Base-by-base conservation (phyloP, 2,888 invertebrate species). In the Diarsia mendica region DNA sequence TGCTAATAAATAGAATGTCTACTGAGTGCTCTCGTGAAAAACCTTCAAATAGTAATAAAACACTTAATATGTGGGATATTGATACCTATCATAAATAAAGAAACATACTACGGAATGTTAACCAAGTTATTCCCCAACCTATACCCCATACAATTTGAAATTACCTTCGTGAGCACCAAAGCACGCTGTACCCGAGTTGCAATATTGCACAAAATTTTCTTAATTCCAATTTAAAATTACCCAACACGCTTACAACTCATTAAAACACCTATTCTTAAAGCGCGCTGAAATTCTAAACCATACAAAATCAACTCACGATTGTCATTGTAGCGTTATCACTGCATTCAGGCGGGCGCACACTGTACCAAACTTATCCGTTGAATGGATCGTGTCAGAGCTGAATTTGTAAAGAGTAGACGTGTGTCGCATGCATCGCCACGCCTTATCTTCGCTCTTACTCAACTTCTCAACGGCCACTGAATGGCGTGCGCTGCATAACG, bases 381-480 rank as follows among this genome's bases (percentile, higher is more conserved):
- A 95, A 95, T 94, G 93, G 93, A 93, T 92, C 94, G 92, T 93
- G 94, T 94, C 95, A 94, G 90, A 91, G 90, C 89, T 91, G 95
- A 96, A 95, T 95, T 95, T 95, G 96, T 95, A 95, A 96, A 95
- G 95, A 95, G 95, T 93, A 89, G 94, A 95, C 95, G 96, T 96
- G 96, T 92, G 92, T 89, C 89, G 95, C 93, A 94, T 96, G 93
- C 94, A 93, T 90, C 91, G 90, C 93, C 91, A 90, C 89, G 91
- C 93, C 94, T 95, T 95, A 95, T 95, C 95, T 95, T 84, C 83
- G 89, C 91, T 92, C 91, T 92, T 92, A 88, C 90, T 88, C 90
- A 94, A 94, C 92, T 94, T 94, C 92, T 92, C 91, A 83, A 86
- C 80, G 85, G 87, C 83, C 84, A 83, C 84, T 90, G 91, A 91